Conservation (phyloP, 2,888 invertebrate genomes). For the Pseudeuparius sepicola region DNA sequence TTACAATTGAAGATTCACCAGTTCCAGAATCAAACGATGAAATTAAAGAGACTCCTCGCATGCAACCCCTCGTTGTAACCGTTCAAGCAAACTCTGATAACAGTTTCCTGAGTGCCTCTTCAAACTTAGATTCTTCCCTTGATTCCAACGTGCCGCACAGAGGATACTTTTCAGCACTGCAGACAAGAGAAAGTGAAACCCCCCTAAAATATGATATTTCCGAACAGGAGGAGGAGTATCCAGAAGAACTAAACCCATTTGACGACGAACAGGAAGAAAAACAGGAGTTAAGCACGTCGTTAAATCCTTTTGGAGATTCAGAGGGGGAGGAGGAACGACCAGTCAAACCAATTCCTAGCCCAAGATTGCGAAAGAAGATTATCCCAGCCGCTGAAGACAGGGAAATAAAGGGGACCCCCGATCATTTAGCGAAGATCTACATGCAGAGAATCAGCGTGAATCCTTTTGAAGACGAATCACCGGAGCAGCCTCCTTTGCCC, state of each 20-base stretch:
- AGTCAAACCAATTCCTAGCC: constrained; percentile 29
- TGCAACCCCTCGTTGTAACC: constrained; percentile 5
- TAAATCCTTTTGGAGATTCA: constrained; percentile 37
- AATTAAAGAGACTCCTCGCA: too few relatives aligned
- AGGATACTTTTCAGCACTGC: constrained; percentile 14
- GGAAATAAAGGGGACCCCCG: constrained; percentile 16
- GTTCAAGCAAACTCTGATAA: constrained; percentile 15
- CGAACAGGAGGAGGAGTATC: constrained; percentile 48
- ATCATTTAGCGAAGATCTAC: constrained; percentile 15
- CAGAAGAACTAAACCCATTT: constrained; percentile 77
- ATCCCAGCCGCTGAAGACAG: constrained; percentile 17
- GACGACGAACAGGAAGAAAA: constrained; percentile 54
- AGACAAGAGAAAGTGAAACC: too few relatives aligned
- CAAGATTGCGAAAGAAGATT: constrained; percentile 22
- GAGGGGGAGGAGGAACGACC: constrained; percentile 33
- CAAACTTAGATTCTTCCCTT: constrained; percentile 5
- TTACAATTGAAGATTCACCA: constrained; percentile 14
- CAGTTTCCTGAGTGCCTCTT: constrained; percentile 11
- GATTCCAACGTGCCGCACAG: constrained; percentile 4
- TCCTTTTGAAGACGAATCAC: constrained; percentile 27
- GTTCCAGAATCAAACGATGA: too few relatives aligned
- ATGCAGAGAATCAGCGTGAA: constrained; percentile 23
- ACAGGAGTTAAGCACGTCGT: constrained; percentile 17
- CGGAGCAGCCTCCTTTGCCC: constrained; percentile 20
- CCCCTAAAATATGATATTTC: too few relatives aligned